Percentiles rank a stretch among this genome's conserved stretches.
Evolutionary conservation across 2,888 invertebrate species (phyloP).

Genomic region (Aleiodes testaceus): DNA sequence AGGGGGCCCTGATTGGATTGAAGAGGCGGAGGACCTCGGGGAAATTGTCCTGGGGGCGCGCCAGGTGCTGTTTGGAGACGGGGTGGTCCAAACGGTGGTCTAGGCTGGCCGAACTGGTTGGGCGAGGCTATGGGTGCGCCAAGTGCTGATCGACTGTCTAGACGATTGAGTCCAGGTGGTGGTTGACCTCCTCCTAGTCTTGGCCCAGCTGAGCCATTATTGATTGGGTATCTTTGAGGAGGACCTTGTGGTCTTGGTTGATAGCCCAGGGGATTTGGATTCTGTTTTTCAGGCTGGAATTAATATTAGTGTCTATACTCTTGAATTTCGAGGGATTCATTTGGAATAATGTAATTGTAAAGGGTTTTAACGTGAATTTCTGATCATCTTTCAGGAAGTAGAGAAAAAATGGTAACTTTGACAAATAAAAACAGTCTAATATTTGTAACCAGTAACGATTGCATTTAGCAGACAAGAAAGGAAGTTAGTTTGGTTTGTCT

Average conservation of each 20-base stretch:
- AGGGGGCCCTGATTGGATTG: slow-evolving; percentile 42
- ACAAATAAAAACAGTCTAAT: slow-evolving; percentile 22
- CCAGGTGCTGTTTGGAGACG: slow-evolving; percentile 43
- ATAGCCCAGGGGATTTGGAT: slow-evolving; percentile 53
- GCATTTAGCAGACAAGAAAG: slow-evolving; percentile 9
- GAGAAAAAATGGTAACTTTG: neutral
- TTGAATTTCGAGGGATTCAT: too few species aligned
- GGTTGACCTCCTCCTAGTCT: slow-evolving; percentile 75
- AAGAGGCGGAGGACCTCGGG: slow-evolving; percentile 49
- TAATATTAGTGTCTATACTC: slow-evolving; percentile 8
- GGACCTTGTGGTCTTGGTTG: slow-evolving; percentile 62
- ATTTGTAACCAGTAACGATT: slow-evolving; percentile 21
- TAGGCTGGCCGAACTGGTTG: slow-evolving; percentile 41
- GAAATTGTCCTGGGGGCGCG: slow-evolving; percentile 43
- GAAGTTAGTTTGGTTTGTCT: slow-evolving; percentile 11
- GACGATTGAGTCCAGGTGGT: slow-evolving; percentile 74
- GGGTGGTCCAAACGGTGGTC: slow-evolving; percentile 48
- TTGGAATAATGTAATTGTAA: neutral
- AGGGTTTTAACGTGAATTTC: neutral
- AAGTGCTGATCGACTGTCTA: slow-evolving; percentile 73
- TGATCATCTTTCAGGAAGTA: neutral
- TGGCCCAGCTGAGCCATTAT: slow-evolving; percentile 68
- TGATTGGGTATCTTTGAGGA: slow-evolving; percentile 59
- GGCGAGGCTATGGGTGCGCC: slow-evolving; percentile 62
- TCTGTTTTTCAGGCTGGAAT: slow-evolving; percentile 61